Percentiles rank a stretch among this genome's conserved stretches.
Conservation (phyloP, 2,888 invertebrate genomes). For the Eilema griseolum region DNA sequence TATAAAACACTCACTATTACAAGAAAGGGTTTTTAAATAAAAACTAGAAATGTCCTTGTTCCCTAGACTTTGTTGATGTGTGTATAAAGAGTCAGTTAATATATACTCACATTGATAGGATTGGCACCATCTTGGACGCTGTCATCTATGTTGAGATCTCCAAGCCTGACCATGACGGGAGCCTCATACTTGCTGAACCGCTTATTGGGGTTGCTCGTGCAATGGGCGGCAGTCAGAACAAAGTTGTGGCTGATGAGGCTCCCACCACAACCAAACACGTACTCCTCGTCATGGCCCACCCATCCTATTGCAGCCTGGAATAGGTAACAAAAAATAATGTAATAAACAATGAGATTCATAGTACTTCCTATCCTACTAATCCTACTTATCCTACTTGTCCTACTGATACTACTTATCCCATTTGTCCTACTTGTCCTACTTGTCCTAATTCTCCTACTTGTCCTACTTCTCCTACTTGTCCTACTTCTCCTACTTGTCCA, state of each 20-base stretch:
- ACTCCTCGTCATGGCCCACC: constrained; percentile 58
- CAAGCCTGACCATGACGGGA: constrained; percentile 85
- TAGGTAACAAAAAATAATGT: background rate
- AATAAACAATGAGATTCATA: background rate
- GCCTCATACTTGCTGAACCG: constrained; percentile 60
- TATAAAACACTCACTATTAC: too few relatives aligned
- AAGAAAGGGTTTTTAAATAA: too few relatives aligned
- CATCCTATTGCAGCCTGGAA: constrained; percentile 75
- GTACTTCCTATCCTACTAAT: too few relatives aligned
- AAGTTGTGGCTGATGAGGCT: constrained; percentile 88
- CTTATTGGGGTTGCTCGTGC: constrained; percentile 52
- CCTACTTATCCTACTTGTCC: too few relatives aligned
- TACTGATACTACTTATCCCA: too few relatives aligned
- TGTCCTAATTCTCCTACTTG: too few relatives aligned
- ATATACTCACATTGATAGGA: constrained; percentile 73
- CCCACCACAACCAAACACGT: constrained; percentile 89
- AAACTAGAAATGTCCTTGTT: too few relatives aligned
- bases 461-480: too few relatives aligned
- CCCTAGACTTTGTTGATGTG: too few relatives aligned
- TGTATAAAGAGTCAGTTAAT: background rate
- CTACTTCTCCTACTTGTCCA: too few relatives aligned
- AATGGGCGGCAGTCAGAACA: constrained; percentile 68
- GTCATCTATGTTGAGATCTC: constrained; percentile 85
- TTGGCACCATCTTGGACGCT: constrained; percentile 77
- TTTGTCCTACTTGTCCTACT: too few relatives aligned